Evolutionary conservation across 2,888 invertebrate genomes (phyloP), one percentile per base, ranked within the genome.

Genomic region (Heliconius charithonia): DNA sequence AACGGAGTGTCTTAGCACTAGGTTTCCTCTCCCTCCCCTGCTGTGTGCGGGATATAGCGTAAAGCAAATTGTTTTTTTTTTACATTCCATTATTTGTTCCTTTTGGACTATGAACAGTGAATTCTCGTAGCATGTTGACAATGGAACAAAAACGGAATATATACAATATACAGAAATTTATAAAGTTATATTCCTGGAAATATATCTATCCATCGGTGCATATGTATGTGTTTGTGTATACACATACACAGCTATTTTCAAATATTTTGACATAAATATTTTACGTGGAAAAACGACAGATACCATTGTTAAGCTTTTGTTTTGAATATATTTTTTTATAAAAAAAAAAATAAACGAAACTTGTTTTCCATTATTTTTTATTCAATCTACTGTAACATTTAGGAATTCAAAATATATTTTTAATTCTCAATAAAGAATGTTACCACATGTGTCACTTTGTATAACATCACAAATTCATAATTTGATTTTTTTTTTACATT

Each of bases 311-410:
- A 41, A 63, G 32, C 25, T 16, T 41, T 62, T 74, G 63, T 74
- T 65, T 41, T 27, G 22, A 62, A 45, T 63, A 63, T 65, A 16
- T 71, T 51, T 27, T 29, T 27, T 29, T 29, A 29, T 29, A 29
- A 29, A 29, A 29, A 29, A 27, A 63, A 37, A 41, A 37, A 41
- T 25, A 25, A 1, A 63, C 27, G 16, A 70, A 70, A 51, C 22
- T 2, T 4, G n/a, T 32, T 16, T 65, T 65, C 62, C 4, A 29
- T 7, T 29, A 12, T 37, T 72, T 59, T 56, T 72, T 59, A 59
- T 51, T 59, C n/a, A 41, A 69, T 69, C 41, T 69, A 13, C 41
- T 41, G 69, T 69, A 41, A 41, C 41, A 25, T 69, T 41, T 69
- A 41, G 25, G 7, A 41, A 41, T 41, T 25, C 41, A 16, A 19